phyloP scores from a whole-genome alignment of 2,113 vertebrate genomes.

The Nothocercus nigrocapillus region DNA sequence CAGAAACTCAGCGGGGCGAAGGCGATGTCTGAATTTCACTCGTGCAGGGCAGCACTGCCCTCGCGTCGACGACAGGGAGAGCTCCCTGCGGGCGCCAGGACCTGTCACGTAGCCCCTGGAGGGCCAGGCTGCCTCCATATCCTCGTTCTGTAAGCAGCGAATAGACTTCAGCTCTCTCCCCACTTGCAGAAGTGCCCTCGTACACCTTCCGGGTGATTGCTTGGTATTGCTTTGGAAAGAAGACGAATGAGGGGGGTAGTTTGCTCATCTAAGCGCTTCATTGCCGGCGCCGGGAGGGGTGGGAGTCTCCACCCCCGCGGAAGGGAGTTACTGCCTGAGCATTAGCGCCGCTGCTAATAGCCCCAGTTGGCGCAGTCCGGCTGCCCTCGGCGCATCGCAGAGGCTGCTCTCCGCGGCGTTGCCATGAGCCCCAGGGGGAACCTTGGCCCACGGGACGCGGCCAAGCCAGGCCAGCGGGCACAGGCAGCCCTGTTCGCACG shows the following conservation, averaged over 20 bases:
- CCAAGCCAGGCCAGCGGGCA: background rate
- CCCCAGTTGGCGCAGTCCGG: background rate
- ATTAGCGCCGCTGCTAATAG: background rate
- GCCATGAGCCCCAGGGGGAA: background rate
- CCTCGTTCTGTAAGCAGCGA: background rate
- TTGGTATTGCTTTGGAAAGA: background rate
- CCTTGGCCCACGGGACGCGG: accelerated
- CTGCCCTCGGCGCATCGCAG: background rate
- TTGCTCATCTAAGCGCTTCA: background rate
- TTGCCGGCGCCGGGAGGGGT: background rate
- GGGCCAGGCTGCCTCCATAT: background rate
- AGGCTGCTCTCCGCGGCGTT: background rate
- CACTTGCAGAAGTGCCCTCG: background rate
- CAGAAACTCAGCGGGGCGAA: background rate
- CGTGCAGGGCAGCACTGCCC: background rate
- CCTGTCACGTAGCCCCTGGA: background rate
- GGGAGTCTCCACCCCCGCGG: background rate
- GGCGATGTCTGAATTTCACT: background rate
- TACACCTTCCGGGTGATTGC: background rate
- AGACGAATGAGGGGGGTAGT: accelerated
- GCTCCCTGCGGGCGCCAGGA: background rate
- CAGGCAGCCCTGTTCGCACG: background rate
- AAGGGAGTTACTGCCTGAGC: accelerated
- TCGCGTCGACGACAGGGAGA: background rate
- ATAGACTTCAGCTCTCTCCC: background rate